Percentiles rank a stretch among this genome's conserved stretches.
phyloP scores from a whole-genome alignment of 2,888 invertebrate genomes.

The Aspidapion aeneum region DNA sequence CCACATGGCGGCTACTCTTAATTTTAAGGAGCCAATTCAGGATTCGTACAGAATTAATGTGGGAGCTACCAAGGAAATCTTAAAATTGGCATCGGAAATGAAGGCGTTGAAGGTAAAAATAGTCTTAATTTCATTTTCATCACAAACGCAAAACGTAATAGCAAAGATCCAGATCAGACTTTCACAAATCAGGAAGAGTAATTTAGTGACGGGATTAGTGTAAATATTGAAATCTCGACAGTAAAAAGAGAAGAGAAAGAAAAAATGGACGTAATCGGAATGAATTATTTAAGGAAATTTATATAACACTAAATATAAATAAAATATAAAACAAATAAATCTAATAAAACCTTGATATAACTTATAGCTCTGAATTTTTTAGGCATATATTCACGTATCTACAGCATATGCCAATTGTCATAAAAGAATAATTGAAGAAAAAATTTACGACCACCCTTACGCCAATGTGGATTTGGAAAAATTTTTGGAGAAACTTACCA shows the following conservation, averaged over 20 bases:
- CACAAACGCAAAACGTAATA: no score
- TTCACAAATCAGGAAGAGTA: no score
- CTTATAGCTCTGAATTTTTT: conserved; percentile 34
- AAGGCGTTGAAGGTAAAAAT: conserved; percentile 63
- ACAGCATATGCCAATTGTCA: conserved; percentile 80
- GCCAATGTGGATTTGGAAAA: conserved; percentile 48
- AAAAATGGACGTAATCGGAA: no score
- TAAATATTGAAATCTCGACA: no score
- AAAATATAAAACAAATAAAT: no score
- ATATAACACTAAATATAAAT: no score
- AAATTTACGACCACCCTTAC: conserved; percentile 60
- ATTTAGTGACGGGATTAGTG: no score
- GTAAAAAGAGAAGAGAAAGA: no score
- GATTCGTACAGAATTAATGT: conserved; percentile 81
- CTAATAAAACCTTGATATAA: no score
- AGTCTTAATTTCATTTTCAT: no score
- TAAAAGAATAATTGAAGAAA: conserved; percentile 59
- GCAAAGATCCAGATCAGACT: no score
- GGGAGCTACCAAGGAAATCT: conserved; percentile 69
- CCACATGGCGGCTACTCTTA: conserved; percentile 83
- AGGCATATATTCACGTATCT: conserved; percentile 73
- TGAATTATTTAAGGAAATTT: no score
- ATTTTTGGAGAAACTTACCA: conserved; percentile 46
- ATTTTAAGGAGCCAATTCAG: conserved; percentile 83
- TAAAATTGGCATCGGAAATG: conserved; percentile 69